Percentiles rank a stretch among this genome's conserved stretches.
These are phyloP conservation scores for Pomatorhinus ruficollis DNA, from an alignment of 2,113 vertebrate genomes.

Conservation along the genomic window DNA sequence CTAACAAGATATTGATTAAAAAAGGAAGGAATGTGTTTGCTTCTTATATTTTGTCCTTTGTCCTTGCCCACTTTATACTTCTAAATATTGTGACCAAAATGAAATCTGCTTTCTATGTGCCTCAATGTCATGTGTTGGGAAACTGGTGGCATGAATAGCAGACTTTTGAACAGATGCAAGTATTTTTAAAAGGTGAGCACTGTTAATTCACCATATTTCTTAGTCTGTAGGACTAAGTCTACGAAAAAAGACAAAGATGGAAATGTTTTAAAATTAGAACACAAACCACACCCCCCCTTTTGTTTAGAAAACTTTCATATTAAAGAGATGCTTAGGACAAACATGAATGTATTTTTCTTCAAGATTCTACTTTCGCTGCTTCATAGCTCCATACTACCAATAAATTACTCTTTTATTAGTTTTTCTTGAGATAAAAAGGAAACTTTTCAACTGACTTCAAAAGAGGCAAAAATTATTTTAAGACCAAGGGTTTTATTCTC, in stretches of 20 bases:
- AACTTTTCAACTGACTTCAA: background rate
- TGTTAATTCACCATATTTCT: background rate
- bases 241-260: background rate
- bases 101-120: background rate
- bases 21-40: background rate
- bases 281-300: background rate
- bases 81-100: background rate
- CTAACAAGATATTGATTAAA: constrained; percentile 22
- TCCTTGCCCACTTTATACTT: background rate
- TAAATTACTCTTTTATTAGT: background rate
- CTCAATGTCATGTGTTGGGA: background rate
- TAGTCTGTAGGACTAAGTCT: background rate
- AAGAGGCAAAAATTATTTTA: background rate
- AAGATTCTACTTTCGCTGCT: background rate
- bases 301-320: background rate
- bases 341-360: background rate
- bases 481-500: background rate
- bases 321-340: background rate
- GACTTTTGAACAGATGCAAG: background rate
- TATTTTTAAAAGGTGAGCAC: background rate
- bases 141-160: background rate
- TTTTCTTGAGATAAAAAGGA: constrained; percentile 5
- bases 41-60: background rate
- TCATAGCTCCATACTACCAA: background rate
- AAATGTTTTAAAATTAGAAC: background rate